phyloP scores from a whole-genome alignment of 2,888 invertebrate genomes.

The Melanostoma scalare region DNA sequence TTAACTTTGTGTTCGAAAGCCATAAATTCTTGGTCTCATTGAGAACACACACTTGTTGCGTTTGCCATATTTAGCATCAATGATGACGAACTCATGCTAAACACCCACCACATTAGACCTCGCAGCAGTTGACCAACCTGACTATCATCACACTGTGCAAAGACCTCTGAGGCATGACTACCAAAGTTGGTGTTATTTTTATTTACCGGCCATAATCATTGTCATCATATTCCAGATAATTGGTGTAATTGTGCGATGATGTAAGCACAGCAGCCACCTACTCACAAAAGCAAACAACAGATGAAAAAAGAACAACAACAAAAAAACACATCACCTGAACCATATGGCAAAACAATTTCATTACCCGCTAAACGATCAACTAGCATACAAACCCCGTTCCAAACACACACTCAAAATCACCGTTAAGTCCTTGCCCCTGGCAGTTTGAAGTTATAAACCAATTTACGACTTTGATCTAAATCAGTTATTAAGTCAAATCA shows the following conservation, averaged over 20 bases:
- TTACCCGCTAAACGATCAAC: conserved; percentile 35
- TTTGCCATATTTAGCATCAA: conserved; percentile 31
- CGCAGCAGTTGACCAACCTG: conserved; percentile 5
- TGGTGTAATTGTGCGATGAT: conserved; percentile 52
- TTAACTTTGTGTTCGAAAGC: conserved; percentile 6
- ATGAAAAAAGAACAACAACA: too few species aligned
- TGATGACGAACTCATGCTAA: conserved; percentile 25
- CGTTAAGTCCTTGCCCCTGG: conserved; percentile 15
- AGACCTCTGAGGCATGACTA: conserved; percentile 47
- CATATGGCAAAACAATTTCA: conserved; percentile 33
- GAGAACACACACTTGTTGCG: conserved; percentile 35
- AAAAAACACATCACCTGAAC: conserved; percentile 7
- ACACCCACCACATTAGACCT: conserved; percentile 30
- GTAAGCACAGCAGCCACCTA: conserved; percentile 47
- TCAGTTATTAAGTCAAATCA: conserved; percentile 28
- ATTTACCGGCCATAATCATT: conserved; percentile 34
- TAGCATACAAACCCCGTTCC: conserved; percentile 22
- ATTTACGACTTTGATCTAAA: conserved; percentile 45
- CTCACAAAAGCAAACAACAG: conserved; percentile 1
- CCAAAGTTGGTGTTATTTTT: conserved; percentile 59
- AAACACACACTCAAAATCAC: not conserved
- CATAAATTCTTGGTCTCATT: conserved; percentile 7
- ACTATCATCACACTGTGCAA: conserved; percentile 1
- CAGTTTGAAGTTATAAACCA: conserved; percentile 41
- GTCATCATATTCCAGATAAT: conserved; percentile 42